Base-by-base conservation (phyloP, 2,797 vertebrate genomes). In the Odontamblyopus rebecca region DNA sequence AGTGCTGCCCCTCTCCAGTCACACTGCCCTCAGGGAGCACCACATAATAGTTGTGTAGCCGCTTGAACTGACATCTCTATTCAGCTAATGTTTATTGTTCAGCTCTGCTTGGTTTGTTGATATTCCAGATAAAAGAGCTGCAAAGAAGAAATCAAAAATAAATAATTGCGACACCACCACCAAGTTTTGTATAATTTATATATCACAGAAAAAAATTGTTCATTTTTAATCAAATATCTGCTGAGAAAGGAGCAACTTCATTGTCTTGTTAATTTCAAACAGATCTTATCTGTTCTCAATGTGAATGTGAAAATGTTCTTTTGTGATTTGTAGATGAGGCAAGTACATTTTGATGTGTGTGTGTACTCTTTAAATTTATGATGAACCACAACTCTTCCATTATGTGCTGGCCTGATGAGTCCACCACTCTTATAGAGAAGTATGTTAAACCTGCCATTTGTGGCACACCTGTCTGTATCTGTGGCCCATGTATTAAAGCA, bases 1-100 rank as follows among this genome's bases (percentile, higher is more conserved):
- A 65, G 59, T 75, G 72, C 23, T 62, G 65, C 38, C 74, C 69
- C 79, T 70, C 82, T 78, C 61, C 82, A 89, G 84, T 88, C 84
- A 85, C 82, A 85, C 82, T 77, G 79, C 85, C 74, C 66, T 67
- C 79, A 78, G 85, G 79, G 82, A 83, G 76, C 74, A 73, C 79
- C 83, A 87, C 85, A 88, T 89, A 90, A 90, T 91, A 85, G 83
- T 79, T 88, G 76, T 79, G 80, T 85, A 84, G 81, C 82, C 75
- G 76, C 86, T 88, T 74, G 86, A 87, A 88, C 85, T 86, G 90
- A 89, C 88, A 83, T 91, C 84, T 89, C 74, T 85, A 85, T 91
- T 89, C 79, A 78, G 77, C 82, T 85, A 88, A 90, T 88, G 79
- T 88, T 86, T 86, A 74, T 85, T 86, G 79, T 90, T 91, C 86